Base-by-base conservation (phyloP, 2,797 vertebrate genomes). In the Oophaga sylvatica region DNA sequence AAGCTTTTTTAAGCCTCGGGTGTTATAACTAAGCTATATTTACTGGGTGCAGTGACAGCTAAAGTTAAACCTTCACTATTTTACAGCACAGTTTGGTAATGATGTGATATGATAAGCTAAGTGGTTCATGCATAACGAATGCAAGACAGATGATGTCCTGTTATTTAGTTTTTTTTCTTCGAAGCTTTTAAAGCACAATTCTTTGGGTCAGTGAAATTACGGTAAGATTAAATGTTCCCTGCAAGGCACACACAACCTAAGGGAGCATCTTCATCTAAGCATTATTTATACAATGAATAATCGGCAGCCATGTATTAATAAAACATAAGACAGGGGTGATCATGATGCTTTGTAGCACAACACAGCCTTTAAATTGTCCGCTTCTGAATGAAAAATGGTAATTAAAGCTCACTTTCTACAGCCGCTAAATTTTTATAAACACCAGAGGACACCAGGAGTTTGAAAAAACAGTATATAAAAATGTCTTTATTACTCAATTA, bases 1-100 rank as follows among this genome's bases (percentile, higher is more conserved):
- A 80, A 85, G 70, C 48, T 65, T 87, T 86, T 87, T 67, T 76
- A 88, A 88, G n/a, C 3, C 45, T 35, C 16, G 68, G 59, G 5
- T 48, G 7, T 3, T 70, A 16, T 35, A 88, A 70, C 31, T n/a
- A 89, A 59, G 63, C 68, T 81, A 78, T 86, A 20, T 85, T 86
- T 53, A 2, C 65, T n/a, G 22, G 79, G 4, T 84, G 78, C 79
- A 31, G 1, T 5, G 82, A 53, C 88, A 82, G 84, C 1, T 56
- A 89, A 7, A 87, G 84, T 22, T 84, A 2, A 79, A 82, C 84
- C 89, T 79, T 89, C 85, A 0, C 10, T 67, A 0, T 85, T 12
- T 68, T 78, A 87, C 1, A 60, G 60, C 60, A 57, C 76, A 79
- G 60, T 63, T 62, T 65, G 60, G 83, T 45, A 65, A 84, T 76